A percentile compares a stretch with the other conserved stretches of the same genome.
Conservation (phyloP, 2,888 invertebrate species). For the Cephus runcator region DNA sequence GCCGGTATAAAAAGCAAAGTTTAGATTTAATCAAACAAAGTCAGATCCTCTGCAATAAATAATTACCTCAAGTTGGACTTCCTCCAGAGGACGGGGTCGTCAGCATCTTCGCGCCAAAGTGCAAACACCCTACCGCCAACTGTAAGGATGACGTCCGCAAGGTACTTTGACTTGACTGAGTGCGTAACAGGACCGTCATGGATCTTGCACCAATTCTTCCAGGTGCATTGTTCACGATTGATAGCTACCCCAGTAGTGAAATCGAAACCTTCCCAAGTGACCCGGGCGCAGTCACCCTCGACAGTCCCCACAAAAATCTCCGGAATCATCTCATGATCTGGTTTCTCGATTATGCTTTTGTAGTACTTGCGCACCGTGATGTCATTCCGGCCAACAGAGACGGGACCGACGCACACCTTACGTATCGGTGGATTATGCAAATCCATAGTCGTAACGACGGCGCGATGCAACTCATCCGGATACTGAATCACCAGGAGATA, state of each 20-base stretch:
- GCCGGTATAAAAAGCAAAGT: constrained; percentile 38
- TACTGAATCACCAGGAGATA: constrained; percentile 69
- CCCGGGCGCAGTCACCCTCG: constrained; percentile 64
- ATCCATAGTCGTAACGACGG: constrained; percentile 66
- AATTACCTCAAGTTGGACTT: constrained; percentile 65
- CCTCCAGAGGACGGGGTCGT: constrained; percentile 76
- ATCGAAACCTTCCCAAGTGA: constrained; percentile 77
- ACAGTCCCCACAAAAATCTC: constrained; percentile 49
- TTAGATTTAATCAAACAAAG: background rate
- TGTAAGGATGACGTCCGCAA: constrained; percentile 73
- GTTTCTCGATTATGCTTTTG: constrained; percentile 37
- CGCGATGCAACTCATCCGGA: constrained; percentile 64
- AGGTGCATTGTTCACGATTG: constrained; percentile 69
- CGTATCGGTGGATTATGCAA: constrained; percentile 56
- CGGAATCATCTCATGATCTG: constrained; percentile 33
- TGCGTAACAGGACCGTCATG: constrained; percentile 79
- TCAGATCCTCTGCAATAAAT: background rate
- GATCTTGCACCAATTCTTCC: constrained; percentile 68
- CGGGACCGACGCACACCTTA: constrained; percentile 29
- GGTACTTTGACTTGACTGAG: constrained; percentile 72
- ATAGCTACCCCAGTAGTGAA: constrained; percentile 73
- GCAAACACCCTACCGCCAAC: constrained; percentile 81
- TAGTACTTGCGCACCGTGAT: constrained; percentile 40
- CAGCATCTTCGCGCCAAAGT: constrained; percentile 77
- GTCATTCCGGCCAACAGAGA: constrained; percentile 21